These are phyloP conservation scores for Triplophysa siluroides DNA, from an alignment of 2,113 vertebrate species.

Conservation along the genomic window DNA sequence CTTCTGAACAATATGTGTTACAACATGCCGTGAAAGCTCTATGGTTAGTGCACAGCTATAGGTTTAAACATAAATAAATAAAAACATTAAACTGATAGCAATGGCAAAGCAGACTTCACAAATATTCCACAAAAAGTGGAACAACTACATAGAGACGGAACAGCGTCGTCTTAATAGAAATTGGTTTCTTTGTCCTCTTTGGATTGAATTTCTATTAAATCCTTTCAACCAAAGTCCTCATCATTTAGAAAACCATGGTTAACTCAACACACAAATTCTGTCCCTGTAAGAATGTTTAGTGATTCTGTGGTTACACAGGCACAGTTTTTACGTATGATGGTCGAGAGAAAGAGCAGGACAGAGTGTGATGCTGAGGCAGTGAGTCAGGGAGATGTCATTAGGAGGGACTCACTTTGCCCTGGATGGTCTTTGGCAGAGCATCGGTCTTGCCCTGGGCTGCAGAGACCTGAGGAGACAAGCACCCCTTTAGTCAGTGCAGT, in stretches of 20 bases:
- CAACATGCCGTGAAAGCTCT: neutral
- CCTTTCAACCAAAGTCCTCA: neutral
- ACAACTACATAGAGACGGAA: neutral
- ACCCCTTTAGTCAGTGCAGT: constrained; percentile 54
- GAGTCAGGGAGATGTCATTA: constrained; percentile 60
- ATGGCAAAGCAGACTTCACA: neutral
- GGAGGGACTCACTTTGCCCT: constrained; percentile 70
- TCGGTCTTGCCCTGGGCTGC: constrained; percentile 71
- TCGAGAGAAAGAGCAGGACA: constrained; percentile 6
- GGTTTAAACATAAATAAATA: neutral
- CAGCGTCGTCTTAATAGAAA: neutral
- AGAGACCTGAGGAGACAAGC: constrained; percentile 75
- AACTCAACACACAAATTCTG: neutral
- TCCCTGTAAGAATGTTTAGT: neutral
- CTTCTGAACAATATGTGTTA: neutral
- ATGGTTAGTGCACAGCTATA: neutral
- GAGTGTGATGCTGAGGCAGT: constrained; percentile 42
- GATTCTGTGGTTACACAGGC: neutral
- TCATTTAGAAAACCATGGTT: neutral
- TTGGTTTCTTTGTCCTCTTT: too few relatives aligned
- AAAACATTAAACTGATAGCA: neutral
- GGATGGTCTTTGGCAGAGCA: constrained; percentile 53
- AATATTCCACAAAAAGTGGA: constrained; percentile 3
- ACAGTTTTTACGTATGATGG: neutral
- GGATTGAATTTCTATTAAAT: neutral